Evolutionary conservation across 2,888 invertebrate genomes (phyloP), one percentile per base, ranked within the genome.

Genomic region (Ennomos fuscantarius): DNA sequence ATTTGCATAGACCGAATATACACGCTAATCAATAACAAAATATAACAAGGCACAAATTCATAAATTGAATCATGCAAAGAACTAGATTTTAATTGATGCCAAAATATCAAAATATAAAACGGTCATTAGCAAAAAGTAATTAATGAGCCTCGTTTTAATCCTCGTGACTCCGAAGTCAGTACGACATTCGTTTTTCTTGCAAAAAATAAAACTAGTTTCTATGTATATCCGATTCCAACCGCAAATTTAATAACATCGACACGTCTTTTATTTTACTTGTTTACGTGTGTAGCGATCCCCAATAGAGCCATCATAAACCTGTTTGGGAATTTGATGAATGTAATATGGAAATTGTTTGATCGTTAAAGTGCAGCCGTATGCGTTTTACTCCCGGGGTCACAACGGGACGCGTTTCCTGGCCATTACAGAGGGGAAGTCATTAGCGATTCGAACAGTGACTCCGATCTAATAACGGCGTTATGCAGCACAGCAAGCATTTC

Each of bases 361-460:
- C 53, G 15, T 53, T 56, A 60, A 65, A 61, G 63, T 61, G 61
- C 39, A 40, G 63, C 58, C 46, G 59, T 59, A 62, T 69, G 62
- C 55, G 43, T 51, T 53, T 62, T 37, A 60, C 47, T 44, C 70
- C 69, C 54, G 54, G 63, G 68, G 70, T 68, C 74, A 73, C 68
- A 76, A 76, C 78, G 79, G 81, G 79, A 79, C 78, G 69, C 75
- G 72, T 81, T 87, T 86, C 84, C 87, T 82, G 82, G 74, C 71
- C 70, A 80, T 81, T 81, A 82, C 78, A 74, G 73, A 75, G 73
- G 80, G 87, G 86, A 88, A 88, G 79, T 84, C 85, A 86, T 87
- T 87, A 86, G 75, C 68, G 73, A 86, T 86, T 82, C 81, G 75
- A 83, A 81, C 76, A 72, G 77, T 76, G 79, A 72, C 77, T 70